Evolutionary conservation across 2,113 vertebrate genomes (phyloP), one percentile per base, ranked within the genome.

Genomic region (Pampusana beccarii): DNA sequence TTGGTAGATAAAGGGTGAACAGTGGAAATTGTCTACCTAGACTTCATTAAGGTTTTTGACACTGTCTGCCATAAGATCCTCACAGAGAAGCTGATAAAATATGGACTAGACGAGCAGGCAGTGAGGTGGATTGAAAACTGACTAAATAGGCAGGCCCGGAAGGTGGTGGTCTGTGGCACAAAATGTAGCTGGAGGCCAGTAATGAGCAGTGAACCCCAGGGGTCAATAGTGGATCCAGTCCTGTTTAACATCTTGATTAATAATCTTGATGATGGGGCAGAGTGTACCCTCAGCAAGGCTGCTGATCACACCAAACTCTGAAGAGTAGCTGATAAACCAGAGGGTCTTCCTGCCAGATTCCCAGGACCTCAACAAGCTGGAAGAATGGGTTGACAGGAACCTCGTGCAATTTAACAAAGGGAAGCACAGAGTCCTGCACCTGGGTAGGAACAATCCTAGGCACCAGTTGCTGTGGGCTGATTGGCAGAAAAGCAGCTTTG

Each of bases 301-400:
- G 18, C n/a, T 44, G 24, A 24, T 62, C 7, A 11, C 2, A 1
- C 1, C 3, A 40, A 13, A 13, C 6, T 40, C 29, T 7, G 33
- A 54, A 24, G 11, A 29, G 42, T 46, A 28, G 36, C 17, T 40
- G 24, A 40, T 60, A 66, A 36, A 60, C 38, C 20, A 67, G 20
- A n/a, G 18, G 6, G 6, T 18, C 3, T 0, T 36, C 26, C n/a
- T 54, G 21, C 31, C 25, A 46, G 65, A 38, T 6, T 10, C 24
- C 26, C 12, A 38, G n/a, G 66, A 78, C 50, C 34, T 25, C 17
- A 86, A 13, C 13, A 53, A 18, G 46, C 54, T 70, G 46, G 56
- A 80, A 31, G 31, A 65, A 36, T 25, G 21, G 42, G 24, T 24
- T 34, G 28, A 28, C 16, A 38, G 46, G 36, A 73, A 28, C 12